These are phyloP conservation scores for Dynastes hyllus DNA, from an alignment of 2,888 invertebrate species.

Conservation along the genomic window DNA sequence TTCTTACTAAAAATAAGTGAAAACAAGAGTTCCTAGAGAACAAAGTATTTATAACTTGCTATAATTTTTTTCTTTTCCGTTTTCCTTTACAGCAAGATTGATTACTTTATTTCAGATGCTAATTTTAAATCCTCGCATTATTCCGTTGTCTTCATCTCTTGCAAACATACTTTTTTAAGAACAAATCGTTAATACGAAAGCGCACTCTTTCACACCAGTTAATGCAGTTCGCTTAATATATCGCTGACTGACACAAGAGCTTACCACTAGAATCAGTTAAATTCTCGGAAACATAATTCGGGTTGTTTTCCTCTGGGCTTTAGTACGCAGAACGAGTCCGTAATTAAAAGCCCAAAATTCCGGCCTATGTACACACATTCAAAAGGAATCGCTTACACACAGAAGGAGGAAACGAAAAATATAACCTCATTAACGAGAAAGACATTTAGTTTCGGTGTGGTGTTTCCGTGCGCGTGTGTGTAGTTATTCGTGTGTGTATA, in stretches of 20 bases:
- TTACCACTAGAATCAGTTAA: slow-evolving; percentile 17
- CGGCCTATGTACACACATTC: slow-evolving; percentile 37
- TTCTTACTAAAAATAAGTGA: no score
- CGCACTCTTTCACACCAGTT: no score
- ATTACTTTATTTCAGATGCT: no score
- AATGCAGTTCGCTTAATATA: background rate
- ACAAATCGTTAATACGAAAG: background rate
- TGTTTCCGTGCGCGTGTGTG: slow-evolving; percentile 35
- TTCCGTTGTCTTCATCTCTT: no score
- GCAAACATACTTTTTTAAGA: no score
- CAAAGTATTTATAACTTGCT: no score
- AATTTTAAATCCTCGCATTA: no score
- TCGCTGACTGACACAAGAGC: background rate
- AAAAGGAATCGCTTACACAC: slow-evolving; percentile 44
- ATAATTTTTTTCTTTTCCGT: no score
- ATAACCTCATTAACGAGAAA: slow-evolving; percentile 47
- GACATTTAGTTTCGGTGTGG: slow-evolving; percentile 35
- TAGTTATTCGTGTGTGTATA: slow-evolving; percentile 15
- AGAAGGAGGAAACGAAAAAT: slow-evolving; percentile 43
- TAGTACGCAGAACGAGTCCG: background rate
- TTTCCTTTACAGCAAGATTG: no score
- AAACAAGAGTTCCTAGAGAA: no score
- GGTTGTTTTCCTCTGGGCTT: slow-evolving; percentile 22
- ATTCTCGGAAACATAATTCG: slow-evolving; percentile 34
- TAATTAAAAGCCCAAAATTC: slow-evolving; percentile 44